These are phyloP conservation scores for Nephrotoma guestfalica DNA, from an alignment of 2,888 invertebrate species.

Conservation along the genomic window DNA sequence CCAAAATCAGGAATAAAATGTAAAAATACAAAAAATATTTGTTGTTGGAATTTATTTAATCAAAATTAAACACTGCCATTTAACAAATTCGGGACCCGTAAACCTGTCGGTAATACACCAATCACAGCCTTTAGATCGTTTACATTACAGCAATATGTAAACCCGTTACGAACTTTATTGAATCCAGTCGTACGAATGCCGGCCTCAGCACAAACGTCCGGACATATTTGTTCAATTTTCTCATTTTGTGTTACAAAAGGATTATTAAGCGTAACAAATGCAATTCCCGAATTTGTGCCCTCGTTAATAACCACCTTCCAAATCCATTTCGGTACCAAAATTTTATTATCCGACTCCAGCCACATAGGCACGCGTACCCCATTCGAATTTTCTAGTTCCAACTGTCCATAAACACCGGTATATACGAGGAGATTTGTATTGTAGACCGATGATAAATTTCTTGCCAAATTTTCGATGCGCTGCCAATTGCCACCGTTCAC, in stretches of 20 bases:
- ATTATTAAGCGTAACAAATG: conserved; percentile 37
- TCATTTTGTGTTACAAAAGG: conserved; percentile 19
- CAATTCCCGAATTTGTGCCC: conserved; percentile 29
- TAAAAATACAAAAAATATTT: neutral
- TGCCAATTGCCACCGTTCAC: conserved; percentile 36
- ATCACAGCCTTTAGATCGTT: conserved; percentile 6
- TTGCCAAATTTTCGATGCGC: conserved; percentile 27
- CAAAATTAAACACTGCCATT: neutral
- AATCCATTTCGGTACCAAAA: conserved; percentile 33
- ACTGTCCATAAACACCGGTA: conserved; percentile 31
- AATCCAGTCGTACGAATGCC: conserved; percentile 13
- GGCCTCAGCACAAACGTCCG: conserved; percentile 16
- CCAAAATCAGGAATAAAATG: neutral
- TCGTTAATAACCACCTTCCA: conserved; percentile 35
- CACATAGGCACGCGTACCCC: neutral
- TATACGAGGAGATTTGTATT: conserved; percentile 24
- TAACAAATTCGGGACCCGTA: neutral
- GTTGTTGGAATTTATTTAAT: neutral
- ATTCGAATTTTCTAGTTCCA: conserved; percentile 22
- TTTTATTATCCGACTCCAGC: conserved; percentile 23
- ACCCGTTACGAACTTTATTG: conserved; percentile 15
- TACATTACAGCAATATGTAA: conserved; percentile 18
- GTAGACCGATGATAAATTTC: conserved; percentile 24
- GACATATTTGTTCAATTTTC: conserved; percentile 15
- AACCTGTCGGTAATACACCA: conserved; percentile 6